phyloP scores from a whole-genome alignment of 2,888 invertebrate species.

The Tetanocera ferruginea region DNA sequence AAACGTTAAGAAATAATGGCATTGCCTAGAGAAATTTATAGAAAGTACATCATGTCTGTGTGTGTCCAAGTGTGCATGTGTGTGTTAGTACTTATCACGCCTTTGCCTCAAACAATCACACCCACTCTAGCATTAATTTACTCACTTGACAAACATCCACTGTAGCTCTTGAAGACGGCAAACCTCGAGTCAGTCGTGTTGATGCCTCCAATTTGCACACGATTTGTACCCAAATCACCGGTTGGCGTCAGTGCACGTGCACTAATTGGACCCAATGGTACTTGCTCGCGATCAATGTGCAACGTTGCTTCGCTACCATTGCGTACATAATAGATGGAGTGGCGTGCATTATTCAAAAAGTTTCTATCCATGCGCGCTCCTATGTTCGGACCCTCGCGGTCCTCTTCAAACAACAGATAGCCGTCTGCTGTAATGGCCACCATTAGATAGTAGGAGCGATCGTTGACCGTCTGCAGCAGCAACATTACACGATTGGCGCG shows the following conservation, averaged over 20 bases:
- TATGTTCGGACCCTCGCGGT: conserved; percentile 77
- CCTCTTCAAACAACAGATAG: conserved; percentile 87
- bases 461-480: conserved; percentile 85
- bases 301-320: conserved; percentile 80
- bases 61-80: background rate
- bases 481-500: conserved; percentile 84
- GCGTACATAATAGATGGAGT: conserved; percentile 80
- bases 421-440: conserved; percentile 88
- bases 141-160: conserved; percentile 91
- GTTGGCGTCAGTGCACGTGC: conserved; percentile 77
- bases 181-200: conserved; percentile 87
- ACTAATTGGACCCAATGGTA: conserved; percentile 78
- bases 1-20: conserved; percentile 61
- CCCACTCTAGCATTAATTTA: conserved; percentile 50
- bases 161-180: conserved; percentile 87
- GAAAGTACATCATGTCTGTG: background rate
- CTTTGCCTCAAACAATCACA: conserved; percentile 6
- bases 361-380: conserved; percentile 84
- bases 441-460: conserved; percentile 85
- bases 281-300: conserved; percentile 82
- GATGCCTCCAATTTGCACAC: conserved; percentile 88
- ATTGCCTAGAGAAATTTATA: conserved; percentile 55
- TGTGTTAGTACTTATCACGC: background rate
- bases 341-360: conserved; percentile 84
- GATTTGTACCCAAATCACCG: conserved; percentile 80